Percentiles rank a stretch among this genome's conserved stretches.
These are phyloP conservation scores for Melanotaenia parkinsoni DNA, from an alignment of 2,797 vertebrate species.

Conservation along the genomic window DNA sequence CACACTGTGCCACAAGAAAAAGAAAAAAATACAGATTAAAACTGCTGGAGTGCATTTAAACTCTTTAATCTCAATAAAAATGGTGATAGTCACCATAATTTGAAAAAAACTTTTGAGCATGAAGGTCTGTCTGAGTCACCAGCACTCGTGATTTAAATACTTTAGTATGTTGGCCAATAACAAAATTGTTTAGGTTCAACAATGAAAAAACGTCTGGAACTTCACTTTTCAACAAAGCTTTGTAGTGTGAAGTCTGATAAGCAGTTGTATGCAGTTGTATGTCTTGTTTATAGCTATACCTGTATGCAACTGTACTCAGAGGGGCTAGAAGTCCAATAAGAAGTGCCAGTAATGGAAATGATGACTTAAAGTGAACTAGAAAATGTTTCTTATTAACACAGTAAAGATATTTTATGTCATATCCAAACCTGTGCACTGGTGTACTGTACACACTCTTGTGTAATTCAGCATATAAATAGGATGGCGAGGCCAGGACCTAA, in stretches of 20 bases:
- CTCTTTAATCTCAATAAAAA: background rate
- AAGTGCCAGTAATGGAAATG: background rate
- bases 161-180: conserved; percentile 26
- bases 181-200: conserved; percentile 4
- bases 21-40: background rate
- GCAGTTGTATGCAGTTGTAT: background rate
- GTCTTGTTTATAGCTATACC: conserved; percentile 5
- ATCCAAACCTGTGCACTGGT: background rate
- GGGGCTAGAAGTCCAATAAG: background rate
- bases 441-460: conserved; percentile 1
- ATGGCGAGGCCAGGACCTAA: conserved; percentile 1
- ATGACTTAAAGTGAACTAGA: background rate
- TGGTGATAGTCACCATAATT: background rate
- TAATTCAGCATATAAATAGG: conserved; percentile 38
- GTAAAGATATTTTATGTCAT: background rate
- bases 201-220: conserved; percentile 19
- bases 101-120: background rate
- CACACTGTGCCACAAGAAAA: background rate
- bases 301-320: background rate
- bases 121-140: background rate
- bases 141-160: conserved; percentile 20
- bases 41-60: background rate
- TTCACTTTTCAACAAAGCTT: conserved; percentile 11
- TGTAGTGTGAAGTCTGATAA: conserved; percentile 1
- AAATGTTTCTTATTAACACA: background rate